Base-by-base conservation (phyloP, 2,888 invertebrate species). In the Eristalinus aeneus region DNA sequence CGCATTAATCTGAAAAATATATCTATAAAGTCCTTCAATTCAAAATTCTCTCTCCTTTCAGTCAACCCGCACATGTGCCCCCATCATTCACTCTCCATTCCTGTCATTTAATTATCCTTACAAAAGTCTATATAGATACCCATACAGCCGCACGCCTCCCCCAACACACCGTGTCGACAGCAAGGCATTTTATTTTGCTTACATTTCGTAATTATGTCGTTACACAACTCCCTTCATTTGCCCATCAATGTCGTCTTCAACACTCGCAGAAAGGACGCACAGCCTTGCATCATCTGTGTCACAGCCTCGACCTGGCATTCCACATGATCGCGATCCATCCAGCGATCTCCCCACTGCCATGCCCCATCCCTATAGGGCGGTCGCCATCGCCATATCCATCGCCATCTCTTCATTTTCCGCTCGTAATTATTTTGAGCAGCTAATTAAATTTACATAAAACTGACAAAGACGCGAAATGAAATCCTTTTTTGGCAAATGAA, bases 371-470 rank as follows among this genome's bases (percentile, higher is more conserved):
- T 5, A 27, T 3, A 27, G 12, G 0, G 12, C 4, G 4, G 39
- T n/a, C 12, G 4, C 4, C 39, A 12, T 36, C 12, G 39, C n/a
- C 39, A 39, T n/a, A 56, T 8, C 4, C 20, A 9, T 11, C 11
- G 23, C 11, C 23, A 6, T 27, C 22, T 56, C 12, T 0, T 54
- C 23, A 23, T 27, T 16, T 16, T 39, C n/a, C 34, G 9, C n/a
- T 27, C 20, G 54, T 74, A 74, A 80, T 69, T 64, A 80, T 56
- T 63, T 69, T 20, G 23, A 20, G 67, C 64, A 74, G 23, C 80
- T 80, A 74, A 80, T 80, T 80, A 80, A 74, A 80, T 80, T 74
- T 74, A 69, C 63, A 80, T 74, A 80, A 80, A 72, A 67, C 12
- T n/a, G 16, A 16, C 64, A 39, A 20, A 36, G 27, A 22, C 32